Conservation (phyloP, 2,888 invertebrate species). For the Aspidiotus rigidus region DNA sequence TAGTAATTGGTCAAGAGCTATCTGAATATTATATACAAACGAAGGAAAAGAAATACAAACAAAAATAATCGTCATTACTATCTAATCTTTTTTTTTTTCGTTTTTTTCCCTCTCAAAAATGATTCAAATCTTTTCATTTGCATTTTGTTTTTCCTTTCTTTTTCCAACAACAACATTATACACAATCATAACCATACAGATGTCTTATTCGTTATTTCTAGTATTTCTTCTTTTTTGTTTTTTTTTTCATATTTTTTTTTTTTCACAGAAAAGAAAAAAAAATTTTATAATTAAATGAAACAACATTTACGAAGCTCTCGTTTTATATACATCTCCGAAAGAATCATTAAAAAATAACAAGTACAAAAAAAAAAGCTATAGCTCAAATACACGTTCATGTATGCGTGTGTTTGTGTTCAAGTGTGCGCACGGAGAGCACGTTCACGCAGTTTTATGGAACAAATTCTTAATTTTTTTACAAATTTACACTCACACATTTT, state of each 20-base stretch:
- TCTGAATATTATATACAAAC: slow-evolving; percentile 17
- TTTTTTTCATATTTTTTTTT: not conserved
- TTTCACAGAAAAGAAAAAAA: slow-evolving; percentile 9
- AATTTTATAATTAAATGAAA: slow-evolving; percentile 12
- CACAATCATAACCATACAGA: not conserved
- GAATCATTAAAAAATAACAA: slow-evolving; percentile 30
- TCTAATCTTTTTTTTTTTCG: not conserved
- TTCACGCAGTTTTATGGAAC: not conserved
- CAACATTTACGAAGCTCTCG: slow-evolving; percentile 32
- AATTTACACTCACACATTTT: not conserved
- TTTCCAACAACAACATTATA: not conserved
- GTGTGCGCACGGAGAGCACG: not conserved
- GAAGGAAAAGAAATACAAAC: not conserved
- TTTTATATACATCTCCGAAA: slow-evolving; percentile 23
- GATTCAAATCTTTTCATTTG: too few relatives aligned
- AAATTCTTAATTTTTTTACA: not conserved
- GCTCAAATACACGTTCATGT: slow-evolving; percentile 3
- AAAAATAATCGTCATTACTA: not conserved
- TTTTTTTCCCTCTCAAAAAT: too few relatives aligned
- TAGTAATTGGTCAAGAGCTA: slow-evolving; percentile 29
- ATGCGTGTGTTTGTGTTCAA: not conserved
- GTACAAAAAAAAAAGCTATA: slow-evolving; percentile 24
- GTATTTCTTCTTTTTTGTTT: not conserved
- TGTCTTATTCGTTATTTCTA: not conserved
- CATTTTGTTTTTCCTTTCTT: not conserved